Conservation (phyloP, 2,797 vertebrate species). For the Lacerta bilineata region DNA sequence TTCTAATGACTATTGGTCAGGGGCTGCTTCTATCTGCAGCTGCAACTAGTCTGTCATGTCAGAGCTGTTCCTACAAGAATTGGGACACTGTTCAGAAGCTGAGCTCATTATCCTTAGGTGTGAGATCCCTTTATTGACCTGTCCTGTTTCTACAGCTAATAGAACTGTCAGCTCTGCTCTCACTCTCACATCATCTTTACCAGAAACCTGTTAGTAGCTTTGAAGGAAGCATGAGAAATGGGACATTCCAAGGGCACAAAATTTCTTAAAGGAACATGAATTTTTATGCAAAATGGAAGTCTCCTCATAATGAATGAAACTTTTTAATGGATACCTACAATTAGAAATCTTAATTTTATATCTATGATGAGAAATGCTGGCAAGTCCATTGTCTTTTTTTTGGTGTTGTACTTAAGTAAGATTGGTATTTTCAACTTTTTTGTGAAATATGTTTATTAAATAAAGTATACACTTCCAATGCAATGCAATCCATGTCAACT, state of each 20-base stretch:
- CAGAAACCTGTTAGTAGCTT: slow-evolving; percentile 57
- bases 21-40: slow-evolving; percentile 43
- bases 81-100: slow-evolving; percentile 63
- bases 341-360: slow-evolving; percentile 7
- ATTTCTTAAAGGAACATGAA: slow-evolving; percentile 48
- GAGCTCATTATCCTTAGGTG: slow-evolving; percentile 72
- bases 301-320: slow-evolving; percentile 9
- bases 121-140: slow-evolving; percentile 41
- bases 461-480: not conserved
- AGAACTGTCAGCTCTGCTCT: slow-evolving; percentile 73
- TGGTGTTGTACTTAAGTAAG: not conserved
- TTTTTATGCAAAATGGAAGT: slow-evolving; percentile 36
- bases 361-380: not conserved
- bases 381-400: not conserved
- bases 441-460: not conserved
- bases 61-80: slow-evolving; percentile 59
- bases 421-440: not conserved
- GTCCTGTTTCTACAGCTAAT: slow-evolving; percentile 72
- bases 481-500: not conserved
- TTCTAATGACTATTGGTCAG: slow-evolving; percentile 47
- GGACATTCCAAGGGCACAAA: slow-evolving; percentile 48
- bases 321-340: slow-evolving; percentile 17
- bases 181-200: slow-evolving; percentile 58
- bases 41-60: slow-evolving; percentile 41
- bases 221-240: slow-evolving; percentile 59